Base-by-base conservation (phyloP, 2,888 invertebrate genomes). In the Macaria notata region DNA sequence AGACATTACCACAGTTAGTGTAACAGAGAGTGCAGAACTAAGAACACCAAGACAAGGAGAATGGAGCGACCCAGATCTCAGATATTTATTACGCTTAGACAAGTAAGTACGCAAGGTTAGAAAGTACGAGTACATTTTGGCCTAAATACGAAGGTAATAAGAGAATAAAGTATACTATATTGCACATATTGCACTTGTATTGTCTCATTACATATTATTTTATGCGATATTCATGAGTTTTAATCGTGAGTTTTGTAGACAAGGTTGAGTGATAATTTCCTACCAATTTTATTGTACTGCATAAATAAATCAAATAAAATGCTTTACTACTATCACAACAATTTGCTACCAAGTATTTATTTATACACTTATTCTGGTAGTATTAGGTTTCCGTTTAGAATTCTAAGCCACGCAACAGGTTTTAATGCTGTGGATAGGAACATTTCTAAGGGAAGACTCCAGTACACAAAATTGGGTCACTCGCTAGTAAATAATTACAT, bases 21-120 rank as follows among this genome's bases (percentile, higher is more conserved):
- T 41, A 47, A 31, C 19, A 59, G 51, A 31, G 41, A 47, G 43
- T 54, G 46, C n/a, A 31, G 29, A 44, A 46, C 54, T 58, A 47
- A 59, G 54, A 53, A 54, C 46, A 58, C 49, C 58, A 54, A 59
- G 59, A 59, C 54, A 63, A 65, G 63, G 64, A 69, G 65, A 70
- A 69, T 62, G 70, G 68, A 69, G 67, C 67, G 73, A 66, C 73
- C 76, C 67, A 76, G 71, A 68, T 71, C 63, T 63, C 61, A 59
- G 59, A 64, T 63, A 62, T 65, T 66, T 62, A 63, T 62, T 69
- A 65, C 62, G 63, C 63, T 63, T 64, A 68, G 65, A 64, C 63
- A 65, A 62, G 59, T 61, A 63, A 63, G 61, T 61, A 64, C 65
- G 64, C 67, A 67, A 67, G 67, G 67, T 65, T 67, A 67, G 67